A percentile compares a stretch with the other conserved stretches of the same genome.
These are phyloP conservation scores for Galerucella nymphaeae DNA, from an alignment of 2,888 invertebrate species.

Conservation along the genomic window DNA sequence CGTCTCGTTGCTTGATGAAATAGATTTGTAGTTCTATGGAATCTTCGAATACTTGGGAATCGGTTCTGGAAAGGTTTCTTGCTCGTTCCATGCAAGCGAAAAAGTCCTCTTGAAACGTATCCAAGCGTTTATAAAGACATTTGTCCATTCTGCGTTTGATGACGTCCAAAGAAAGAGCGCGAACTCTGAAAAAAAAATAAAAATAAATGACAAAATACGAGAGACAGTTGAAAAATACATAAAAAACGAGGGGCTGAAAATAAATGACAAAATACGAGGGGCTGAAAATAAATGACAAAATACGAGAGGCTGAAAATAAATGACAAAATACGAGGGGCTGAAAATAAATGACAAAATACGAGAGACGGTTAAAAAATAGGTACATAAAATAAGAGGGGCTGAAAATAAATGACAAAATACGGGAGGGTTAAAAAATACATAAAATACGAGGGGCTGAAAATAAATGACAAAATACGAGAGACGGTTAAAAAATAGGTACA, in stretches of 20 bases:
- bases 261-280: too few species aligned
- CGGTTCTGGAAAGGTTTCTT: slow-evolving; percentile 86
- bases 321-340: too few species aligned
- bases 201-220: background rate
- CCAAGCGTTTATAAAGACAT: slow-evolving; percentile 91
- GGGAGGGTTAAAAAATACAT: too few species aligned
- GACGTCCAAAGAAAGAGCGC: slow-evolving; percentile 90
- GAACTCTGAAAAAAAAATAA: slow-evolving; percentile 68
- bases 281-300: background rate
- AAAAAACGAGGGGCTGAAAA: too few species aligned
- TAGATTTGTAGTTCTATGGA: slow-evolving; percentile 92
- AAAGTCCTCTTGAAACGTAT: slow-evolving; percentile 96
- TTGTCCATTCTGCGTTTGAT: slow-evolving; percentile 93
- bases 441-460: background rate
- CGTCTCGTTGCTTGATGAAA: slow-evolving; percentile 83
- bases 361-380: background rate
- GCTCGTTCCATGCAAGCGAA: slow-evolving; percentile 93
- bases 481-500: background rate
- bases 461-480: background rate
- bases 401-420: background rate
- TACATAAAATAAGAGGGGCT: too few species aligned
- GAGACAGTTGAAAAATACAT: too few species aligned
- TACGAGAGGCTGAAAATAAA: too few species aligned
- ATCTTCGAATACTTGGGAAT: slow-evolving; percentile 94
- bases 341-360: background rate